A percentile compares a stretch with the other conserved stretches of the same genome.
phyloP scores from a whole-genome alignment of 1,140 invertebrate species.

The Diorhabda sublineata region DNA sequence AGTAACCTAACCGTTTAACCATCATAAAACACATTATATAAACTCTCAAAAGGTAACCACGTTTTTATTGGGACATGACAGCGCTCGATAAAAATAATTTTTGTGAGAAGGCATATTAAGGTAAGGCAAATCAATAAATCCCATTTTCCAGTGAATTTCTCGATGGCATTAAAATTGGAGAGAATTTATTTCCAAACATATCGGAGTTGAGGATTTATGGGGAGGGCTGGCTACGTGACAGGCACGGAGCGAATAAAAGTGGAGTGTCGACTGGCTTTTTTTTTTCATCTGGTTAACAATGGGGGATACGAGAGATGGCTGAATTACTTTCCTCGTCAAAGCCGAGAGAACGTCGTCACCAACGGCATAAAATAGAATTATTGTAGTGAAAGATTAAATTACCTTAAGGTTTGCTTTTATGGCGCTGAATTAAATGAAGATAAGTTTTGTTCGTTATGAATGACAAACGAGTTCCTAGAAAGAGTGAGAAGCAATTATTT shows the following conservation, averaged over 20 bases:
- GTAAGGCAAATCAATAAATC: background rate
- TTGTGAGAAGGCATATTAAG: background rate
- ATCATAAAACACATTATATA: background rate
- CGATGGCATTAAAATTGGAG: constrained; percentile 2
- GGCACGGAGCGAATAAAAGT: constrained; percentile 1
- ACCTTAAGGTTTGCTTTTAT: constrained; percentile 2
- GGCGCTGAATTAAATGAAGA: background rate
- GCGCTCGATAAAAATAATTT: background rate
- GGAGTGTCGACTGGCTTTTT: background rate
- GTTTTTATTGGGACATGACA: background rate
- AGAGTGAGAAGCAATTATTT: background rate
- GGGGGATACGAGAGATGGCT: constrained; percentile 1
- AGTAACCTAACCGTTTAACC: no score
- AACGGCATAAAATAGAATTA: constrained; percentile 2
- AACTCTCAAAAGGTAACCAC: background rate
- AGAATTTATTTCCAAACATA: constrained; percentile 3
- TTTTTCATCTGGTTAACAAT: constrained; percentile 2
- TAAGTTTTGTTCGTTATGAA: constrained; percentile 3
- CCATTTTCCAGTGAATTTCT: constrained; percentile 2
- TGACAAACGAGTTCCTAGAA: background rate
- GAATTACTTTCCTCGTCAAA: constrained; percentile 2
- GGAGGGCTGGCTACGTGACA: constrained; percentile 1
- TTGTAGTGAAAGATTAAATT: constrained; percentile 3
- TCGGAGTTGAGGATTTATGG: constrained; percentile 1
- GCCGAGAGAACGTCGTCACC: background rate